Evolutionary conservation across 2,797 vertebrate genomes (phyloP).

Genomic region (Periophthalmus magnuspinnatus): DNA sequence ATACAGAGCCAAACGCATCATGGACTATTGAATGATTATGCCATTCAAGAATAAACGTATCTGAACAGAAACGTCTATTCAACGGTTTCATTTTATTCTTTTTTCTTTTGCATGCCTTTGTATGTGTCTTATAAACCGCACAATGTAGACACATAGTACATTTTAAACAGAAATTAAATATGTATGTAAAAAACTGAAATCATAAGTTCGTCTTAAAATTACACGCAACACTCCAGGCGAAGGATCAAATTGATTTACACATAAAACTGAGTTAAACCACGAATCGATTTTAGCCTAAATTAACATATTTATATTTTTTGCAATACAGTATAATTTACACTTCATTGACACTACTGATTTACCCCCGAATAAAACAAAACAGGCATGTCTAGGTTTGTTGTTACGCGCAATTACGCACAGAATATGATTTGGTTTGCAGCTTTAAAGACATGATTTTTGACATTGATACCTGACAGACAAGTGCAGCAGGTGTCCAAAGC

Average conservation of each 20-base stretch:
- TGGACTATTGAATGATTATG: conserved; percentile 38
- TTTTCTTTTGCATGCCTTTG: conserved; percentile 43
- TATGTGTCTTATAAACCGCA: conserved; percentile 26
- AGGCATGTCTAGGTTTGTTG: neutral
- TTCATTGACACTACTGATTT: neutral
- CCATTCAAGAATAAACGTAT: conserved; percentile 68
- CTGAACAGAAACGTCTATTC: conserved; percentile 56
- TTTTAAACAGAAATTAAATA: neutral
- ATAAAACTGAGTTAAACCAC: neutral
- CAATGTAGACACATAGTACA: neutral
- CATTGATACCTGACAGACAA: neutral
- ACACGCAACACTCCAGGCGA: conserved; percentile 14
- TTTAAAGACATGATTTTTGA: neutral
- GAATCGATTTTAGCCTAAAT: neutral
- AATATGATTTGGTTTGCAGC: neutral
- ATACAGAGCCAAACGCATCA: conserved; percentile 30
- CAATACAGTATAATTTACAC: neutral
- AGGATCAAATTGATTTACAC: conserved; percentile 15
- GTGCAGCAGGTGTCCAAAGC: conserved; percentile 27
- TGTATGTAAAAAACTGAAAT: neutral
- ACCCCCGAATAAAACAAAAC: neutral
- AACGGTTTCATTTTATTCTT: conserved; percentile 48
- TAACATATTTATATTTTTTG: neutral
- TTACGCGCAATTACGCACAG: neutral
- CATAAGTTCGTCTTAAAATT: conserved; percentile 2